Evolutionary conservation across 1,140 invertebrate genomes (phyloP).

Genomic region (Drosophila pandora): DNA sequence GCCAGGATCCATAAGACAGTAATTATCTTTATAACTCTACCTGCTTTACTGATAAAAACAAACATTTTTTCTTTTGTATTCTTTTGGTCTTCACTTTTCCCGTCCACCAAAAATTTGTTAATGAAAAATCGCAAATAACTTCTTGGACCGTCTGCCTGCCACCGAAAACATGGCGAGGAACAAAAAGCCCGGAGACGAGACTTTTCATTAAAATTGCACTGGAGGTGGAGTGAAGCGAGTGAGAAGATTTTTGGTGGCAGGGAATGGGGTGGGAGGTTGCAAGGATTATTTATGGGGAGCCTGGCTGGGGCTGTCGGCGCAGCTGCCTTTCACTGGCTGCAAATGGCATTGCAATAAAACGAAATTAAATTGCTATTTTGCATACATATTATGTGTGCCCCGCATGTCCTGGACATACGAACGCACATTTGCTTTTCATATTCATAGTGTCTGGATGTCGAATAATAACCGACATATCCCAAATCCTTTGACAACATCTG

Average conservation of each 20-base stretch:
- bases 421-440: conserved; percentile 43
- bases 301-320: conserved; percentile 46
- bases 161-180: conserved; percentile 31
- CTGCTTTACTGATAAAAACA: not conserved
- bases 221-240: not conserved
- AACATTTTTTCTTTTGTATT: not conserved
- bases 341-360: conserved; percentile 81
- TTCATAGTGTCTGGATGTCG: conserved; percentile 66
- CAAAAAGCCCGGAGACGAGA: conserved; percentile 47
- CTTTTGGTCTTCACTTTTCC: not conserved
- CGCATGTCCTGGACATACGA: conserved; percentile 46
- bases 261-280: conserved; percentile 7
- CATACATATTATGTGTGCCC: conserved; percentile 66
- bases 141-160: conserved; percentile 31
- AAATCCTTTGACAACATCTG: conserved; percentile 79
- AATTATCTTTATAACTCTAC: not conserved
- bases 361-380: conserved; percentile 82
- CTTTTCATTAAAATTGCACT: conserved; percentile 63
- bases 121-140: conserved; percentile 51
- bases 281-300: conserved; percentile 68
- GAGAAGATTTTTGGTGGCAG: not conserved
- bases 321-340: conserved; percentile 72
- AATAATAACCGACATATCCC: conserved; percentile 47
- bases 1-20: not conserved
- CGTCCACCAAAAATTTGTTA: conserved; percentile 30